Evolutionary conservation across 1,140 invertebrate genomes (phyloP), one percentile per base, ranked within the genome.

Genomic region (Cotesia chilonis): DNA sequence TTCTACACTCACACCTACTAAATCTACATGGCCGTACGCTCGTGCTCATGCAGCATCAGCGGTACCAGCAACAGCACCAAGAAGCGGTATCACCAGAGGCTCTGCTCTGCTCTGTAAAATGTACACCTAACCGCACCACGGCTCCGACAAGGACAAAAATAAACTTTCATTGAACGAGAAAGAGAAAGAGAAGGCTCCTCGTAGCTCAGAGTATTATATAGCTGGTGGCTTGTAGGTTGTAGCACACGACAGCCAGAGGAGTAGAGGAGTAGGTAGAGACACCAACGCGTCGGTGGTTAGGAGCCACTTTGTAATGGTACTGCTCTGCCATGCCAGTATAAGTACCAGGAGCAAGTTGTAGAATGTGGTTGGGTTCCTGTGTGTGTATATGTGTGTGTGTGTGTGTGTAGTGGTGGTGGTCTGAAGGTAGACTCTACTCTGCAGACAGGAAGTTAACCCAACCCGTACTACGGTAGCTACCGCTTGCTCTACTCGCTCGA

Each of bases 1-100:
- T 28, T 28, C 28, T 28, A 28, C 28, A 28, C 28, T 28, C 28
- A 28, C 28, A 28, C 28, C 28, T 28, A 28, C 28, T 28, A 28
- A 28, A 47, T 47, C 6, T 47, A 41, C 9, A 41, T 41, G 10
- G 2, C 6, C 5, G 10, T 47, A 47, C 41, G 17, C 17, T 17
- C 17, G 17, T 17, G 17, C 17, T 17, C 17, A 47, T 47, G 2
- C 5, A 47, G 41, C 41, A 47, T 47, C 5, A 47, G 0, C 10
- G 10, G 41, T 47, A 47, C 14, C 57, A 59, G 65, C 74, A 72
- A 17, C 57, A 59, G 65, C 74, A 72, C 70, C 72, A 77, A 52
- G 64, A 65, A 76, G 35, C 68, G 72, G 52, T 47, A 60, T 54
- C 69, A 69, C 70, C 75, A 38, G 63, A 66, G 64, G 54, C 52